Conservation (phyloP, 2,888 invertebrate genomes). For the Rapana venosa region DNA sequence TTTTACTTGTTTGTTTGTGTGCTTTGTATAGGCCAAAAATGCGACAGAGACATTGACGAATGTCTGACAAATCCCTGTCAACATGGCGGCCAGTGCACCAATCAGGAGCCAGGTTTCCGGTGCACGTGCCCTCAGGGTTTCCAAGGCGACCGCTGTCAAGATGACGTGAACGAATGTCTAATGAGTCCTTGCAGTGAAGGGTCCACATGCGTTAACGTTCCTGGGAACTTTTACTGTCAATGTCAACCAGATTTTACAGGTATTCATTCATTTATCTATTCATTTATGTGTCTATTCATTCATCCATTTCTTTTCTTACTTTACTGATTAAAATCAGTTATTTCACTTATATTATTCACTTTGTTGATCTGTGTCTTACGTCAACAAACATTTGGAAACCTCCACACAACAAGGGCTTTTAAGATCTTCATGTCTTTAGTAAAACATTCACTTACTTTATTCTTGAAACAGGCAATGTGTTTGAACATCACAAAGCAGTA, state of each 20-base stretch:
- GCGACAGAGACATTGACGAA: conserved; percentile 43
- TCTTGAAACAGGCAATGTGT: no score
- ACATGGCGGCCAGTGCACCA: conserved; percentile 31
- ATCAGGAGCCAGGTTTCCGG: conserved; percentile 39
- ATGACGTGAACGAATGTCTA: conserved; percentile 41
- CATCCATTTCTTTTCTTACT: no score
- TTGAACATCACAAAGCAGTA: no score
- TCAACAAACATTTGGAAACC: no score
- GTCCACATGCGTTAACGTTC: conserved; percentile 13
- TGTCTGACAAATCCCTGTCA: conserved; percentile 35
- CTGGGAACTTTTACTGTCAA: conserved; percentile 18
- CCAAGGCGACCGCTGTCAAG: conserved; percentile 36
- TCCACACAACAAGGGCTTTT: no score
- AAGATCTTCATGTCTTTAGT: no score
- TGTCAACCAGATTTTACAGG: conserved; percentile 35
- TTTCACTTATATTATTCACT: no score
- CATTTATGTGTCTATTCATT: no score
- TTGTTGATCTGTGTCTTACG: no score
- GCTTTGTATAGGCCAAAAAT: conserved; percentile 6
- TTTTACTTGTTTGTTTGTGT: no score
- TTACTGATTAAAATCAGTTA: no score
- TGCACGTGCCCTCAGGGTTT: conserved; percentile 40
- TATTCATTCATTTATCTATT: not conserved
- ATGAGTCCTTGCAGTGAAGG: not conserved
- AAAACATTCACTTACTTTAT: no score